Evolutionary conservation across 53 echinoderm and acorn worm genomes (phyloP).

Genomic region (Paracentrotus lividus): DNA sequence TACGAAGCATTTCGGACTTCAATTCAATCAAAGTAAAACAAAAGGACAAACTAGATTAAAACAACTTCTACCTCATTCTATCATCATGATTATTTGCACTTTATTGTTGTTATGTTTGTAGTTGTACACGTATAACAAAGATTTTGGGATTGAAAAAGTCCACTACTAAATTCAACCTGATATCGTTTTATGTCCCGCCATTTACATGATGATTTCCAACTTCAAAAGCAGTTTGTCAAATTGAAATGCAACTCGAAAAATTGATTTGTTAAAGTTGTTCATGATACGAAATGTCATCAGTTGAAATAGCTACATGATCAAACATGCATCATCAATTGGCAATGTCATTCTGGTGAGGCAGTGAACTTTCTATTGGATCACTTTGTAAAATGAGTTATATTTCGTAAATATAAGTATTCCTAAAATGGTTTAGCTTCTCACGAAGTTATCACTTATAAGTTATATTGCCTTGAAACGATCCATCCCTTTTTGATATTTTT

Average conservation of each 20-base stretch:
- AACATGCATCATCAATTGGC: background rate
- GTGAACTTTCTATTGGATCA: background rate
- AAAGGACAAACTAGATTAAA: constrained; percentile 1
- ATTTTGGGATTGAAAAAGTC: background rate
- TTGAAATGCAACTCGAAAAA: background rate
- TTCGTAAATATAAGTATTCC: background rate
- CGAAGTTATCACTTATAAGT: too few species aligned
- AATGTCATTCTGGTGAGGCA: background rate
- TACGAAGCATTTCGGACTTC: background rate
- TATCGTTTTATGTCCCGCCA: background rate
- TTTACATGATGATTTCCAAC: background rate
- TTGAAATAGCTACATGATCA: background rate
- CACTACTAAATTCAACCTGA: background rate
- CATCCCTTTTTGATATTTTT: too few species aligned
- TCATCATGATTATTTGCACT: constrained; percentile 9
- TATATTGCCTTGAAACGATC: too few species aligned
- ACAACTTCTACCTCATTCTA: background rate
- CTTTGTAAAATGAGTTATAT: background rate
- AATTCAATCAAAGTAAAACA: background rate
- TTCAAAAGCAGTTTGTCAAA: background rate
- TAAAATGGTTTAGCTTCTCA: too few species aligned
- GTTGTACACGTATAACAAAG: background rate
- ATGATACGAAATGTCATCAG: background rate
- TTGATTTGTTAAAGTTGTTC: background rate
- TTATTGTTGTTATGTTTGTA: too few species aligned